phyloP scores from a whole-genome alignment of 1,140 invertebrate species.

The Hypothenemus hampei region DNA sequence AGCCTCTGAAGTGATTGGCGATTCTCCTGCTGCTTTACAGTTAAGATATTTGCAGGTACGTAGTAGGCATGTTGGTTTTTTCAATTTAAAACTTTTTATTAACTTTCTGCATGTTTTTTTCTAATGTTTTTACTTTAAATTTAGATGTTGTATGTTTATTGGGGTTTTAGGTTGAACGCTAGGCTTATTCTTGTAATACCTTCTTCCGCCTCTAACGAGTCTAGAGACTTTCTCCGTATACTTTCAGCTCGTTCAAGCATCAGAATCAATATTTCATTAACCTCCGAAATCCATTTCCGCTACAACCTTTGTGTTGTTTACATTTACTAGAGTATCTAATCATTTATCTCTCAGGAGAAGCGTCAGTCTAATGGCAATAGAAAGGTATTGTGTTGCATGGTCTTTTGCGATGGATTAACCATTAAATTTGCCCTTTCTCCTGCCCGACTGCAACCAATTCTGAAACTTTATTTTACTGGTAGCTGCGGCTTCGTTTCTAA shows the following conservation, averaged over 20 bases:
- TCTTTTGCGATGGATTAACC: neutral
- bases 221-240: no score
- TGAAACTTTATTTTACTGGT: neutral
- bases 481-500: neutral
- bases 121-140: no score
- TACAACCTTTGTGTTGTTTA: neutral
- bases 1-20: slow-evolving; percentile 87
- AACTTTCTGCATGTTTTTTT: neutral
- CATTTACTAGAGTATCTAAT: neutral
- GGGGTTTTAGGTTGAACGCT: no score
- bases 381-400: neutral
- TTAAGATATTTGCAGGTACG: slow-evolving; percentile 44
- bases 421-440: neutral
- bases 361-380: neutral
- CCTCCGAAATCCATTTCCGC: neutral
- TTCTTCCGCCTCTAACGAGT: no score
- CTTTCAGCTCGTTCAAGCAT: no score
- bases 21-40: slow-evolving; percentile 87
- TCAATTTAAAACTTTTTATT: no score
- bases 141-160: no score
- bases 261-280: slow-evolving; percentile 1
- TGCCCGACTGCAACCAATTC: neutral
- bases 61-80: neutral
- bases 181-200: no score
- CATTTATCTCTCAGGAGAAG: neutral